Conservation (phyloP, 2,113 vertebrate genomes). For the Lates calcarifer region DNA sequence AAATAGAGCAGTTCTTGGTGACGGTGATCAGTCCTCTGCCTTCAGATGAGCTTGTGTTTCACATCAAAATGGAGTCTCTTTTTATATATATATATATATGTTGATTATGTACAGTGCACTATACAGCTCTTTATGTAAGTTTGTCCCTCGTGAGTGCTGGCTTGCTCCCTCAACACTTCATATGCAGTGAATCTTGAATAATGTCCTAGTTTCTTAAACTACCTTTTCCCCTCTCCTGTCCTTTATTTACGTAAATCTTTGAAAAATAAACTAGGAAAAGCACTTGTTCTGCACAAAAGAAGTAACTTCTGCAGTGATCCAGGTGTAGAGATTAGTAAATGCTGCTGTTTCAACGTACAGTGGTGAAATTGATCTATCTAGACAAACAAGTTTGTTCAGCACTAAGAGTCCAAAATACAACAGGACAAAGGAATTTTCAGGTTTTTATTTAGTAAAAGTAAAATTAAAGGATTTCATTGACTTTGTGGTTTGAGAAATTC, state of each 20-base stretch:
- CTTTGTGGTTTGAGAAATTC: background rate
- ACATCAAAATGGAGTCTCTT: conserved; percentile 49
- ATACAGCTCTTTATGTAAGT: background rate
- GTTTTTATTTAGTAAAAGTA: too few relatives aligned
- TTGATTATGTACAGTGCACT: conserved; percentile 6
- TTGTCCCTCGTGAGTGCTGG: conserved; percentile 1
- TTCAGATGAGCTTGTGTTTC: conserved; percentile 35
- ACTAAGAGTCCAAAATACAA: background rate
- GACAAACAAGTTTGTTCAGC: background rate
- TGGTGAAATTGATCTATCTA: background rate
- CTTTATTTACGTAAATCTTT: background rate
- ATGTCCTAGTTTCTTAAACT: background rate
- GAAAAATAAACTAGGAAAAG: background rate
- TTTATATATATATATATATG: background rate
- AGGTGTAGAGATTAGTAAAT: background rate
- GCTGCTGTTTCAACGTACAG: background rate
- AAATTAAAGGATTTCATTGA: too few relatives aligned
- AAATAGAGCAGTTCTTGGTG: conserved; percentile 1
- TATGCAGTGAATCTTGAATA: conserved; percentile 1
- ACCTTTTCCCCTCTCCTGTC: background rate
- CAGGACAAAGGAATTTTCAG: too few relatives aligned
- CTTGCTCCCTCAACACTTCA: background rate
- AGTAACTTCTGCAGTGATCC: background rate
- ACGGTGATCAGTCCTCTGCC: conserved; percentile 20
- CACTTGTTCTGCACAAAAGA: background rate